A percentile compares a stretch with the other conserved stretches of the same genome.
These are phyloP conservation scores for Erpornis zantholeuca DNA, from an alignment of 2,113 vertebrate genomes.

Conservation along the genomic window DNA sequence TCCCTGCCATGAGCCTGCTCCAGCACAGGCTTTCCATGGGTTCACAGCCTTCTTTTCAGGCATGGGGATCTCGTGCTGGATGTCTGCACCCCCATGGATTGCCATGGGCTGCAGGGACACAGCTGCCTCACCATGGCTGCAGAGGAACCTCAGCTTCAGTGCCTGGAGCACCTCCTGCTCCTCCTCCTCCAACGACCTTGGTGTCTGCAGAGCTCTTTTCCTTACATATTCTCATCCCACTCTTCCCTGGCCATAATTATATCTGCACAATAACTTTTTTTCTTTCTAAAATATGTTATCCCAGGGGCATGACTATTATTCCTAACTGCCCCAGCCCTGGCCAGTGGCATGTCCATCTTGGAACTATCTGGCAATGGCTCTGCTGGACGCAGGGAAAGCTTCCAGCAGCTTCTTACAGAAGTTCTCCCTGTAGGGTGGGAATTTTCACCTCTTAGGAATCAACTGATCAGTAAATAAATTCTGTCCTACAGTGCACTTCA, in stretches of 20 bases:
- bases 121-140: background rate
- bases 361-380: background rate
- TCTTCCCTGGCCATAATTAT: background rate
- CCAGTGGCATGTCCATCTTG: background rate
- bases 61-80: background rate
- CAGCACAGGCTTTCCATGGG: background rate
- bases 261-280: background rate
- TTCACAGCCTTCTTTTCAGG: background rate
- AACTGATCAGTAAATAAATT: background rate
- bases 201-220: background rate
- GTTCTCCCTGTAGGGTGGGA: background rate
- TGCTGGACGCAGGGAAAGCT: background rate
- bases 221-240: fast-evolving
- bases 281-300: background rate
- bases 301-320: background rate
- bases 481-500: background rate
- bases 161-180: background rate
- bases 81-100: fast-evolving
- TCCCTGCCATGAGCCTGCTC: background rate
- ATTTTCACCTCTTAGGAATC: background rate
- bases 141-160: background rate
- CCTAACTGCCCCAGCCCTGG: background rate
- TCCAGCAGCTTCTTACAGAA: background rate
- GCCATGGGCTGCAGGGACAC: background rate
- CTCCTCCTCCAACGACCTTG: background rate